Conservation (phyloP, 2,888 invertebrate genomes). For the Caenorhabditis zanzibari region DNA sequence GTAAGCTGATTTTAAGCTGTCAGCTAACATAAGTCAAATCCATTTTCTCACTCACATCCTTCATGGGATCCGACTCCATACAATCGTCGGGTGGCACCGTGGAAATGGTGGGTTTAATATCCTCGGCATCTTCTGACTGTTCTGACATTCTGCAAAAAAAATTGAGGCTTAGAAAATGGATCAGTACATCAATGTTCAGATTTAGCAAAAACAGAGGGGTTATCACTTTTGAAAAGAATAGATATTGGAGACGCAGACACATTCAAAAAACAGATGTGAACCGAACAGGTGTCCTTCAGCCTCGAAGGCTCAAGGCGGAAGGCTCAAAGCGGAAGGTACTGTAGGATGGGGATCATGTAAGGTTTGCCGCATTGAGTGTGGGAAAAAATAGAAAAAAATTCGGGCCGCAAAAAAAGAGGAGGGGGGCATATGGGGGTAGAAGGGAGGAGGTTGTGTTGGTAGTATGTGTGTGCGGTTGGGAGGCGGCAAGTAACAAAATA, state of each 20-base stretch:
- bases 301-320: too few relatives aligned
- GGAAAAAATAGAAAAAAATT: slow-evolving; percentile 63
- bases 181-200: neutral
- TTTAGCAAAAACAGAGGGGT: neutral
- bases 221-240: neutral
- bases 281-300: slow-evolving; percentile 9
- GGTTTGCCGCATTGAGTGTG: slow-evolving; percentile 42
- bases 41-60: slow-evolving; percentile 41
- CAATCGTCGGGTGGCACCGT: slow-evolving; percentile 49
- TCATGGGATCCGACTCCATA: slow-evolving; percentile 64
- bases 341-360: neutral
- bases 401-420: neutral
- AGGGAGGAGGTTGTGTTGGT: slow-evolving; percentile 45
- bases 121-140: slow-evolving; percentile 57
- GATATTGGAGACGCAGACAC: slow-evolving; percentile 7
- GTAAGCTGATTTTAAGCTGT: too few relatives aligned
- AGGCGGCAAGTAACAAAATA: slow-evolving; percentile 69
- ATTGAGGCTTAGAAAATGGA: too few relatives aligned
- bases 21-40: too few relatives aligned
- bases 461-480: slow-evolving; percentile 65
- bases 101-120: slow-evolving; percentile 48
- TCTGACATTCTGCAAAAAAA: slow-evolving; percentile 57
- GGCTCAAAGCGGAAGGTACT: too few relatives aligned
- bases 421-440: neutral
- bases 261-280: neutral